phyloP scores from a whole-genome alignment of 2,888 invertebrate species.

The Brenthis hecate region DNA sequence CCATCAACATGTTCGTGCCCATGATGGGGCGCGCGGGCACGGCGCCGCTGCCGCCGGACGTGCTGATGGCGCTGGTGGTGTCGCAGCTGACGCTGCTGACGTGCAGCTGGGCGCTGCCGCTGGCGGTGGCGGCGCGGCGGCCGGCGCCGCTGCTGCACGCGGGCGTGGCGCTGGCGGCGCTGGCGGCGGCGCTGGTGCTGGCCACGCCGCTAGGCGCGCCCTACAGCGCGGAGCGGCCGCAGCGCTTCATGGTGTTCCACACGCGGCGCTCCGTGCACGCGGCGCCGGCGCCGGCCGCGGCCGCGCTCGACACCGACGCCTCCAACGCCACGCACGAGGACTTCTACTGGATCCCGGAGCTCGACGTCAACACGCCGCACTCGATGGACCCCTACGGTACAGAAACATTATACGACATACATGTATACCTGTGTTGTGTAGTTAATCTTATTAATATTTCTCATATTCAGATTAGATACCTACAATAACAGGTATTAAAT shows the following conservation, averaged over 20 bases:
- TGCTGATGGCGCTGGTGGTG: slow-evolving; percentile 62
- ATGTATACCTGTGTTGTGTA: background rate
- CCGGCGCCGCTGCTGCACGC: slow-evolving; percentile 30
- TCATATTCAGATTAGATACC: too few relatives aligned
- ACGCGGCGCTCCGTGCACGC: slow-evolving; percentile 78
- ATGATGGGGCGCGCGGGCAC: slow-evolving; percentile 90
- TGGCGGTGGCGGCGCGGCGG: slow-evolving; percentile 51
- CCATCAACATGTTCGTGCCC: slow-evolving; percentile 89
- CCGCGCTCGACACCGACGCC: slow-evolving; percentile 77
- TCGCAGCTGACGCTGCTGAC: slow-evolving; percentile 67
- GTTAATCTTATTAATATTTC: too few relatives aligned
- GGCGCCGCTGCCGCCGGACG: slow-evolving; percentile 86
- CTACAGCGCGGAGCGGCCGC: slow-evolving; percentile 84
- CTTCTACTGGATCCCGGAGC: slow-evolving; percentile 87
- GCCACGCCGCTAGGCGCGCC: slow-evolving; percentile 86
- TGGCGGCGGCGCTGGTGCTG: slow-evolving; percentile 51
- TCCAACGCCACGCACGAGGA: slow-evolving; percentile 63
- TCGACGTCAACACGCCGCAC: slow-evolving; percentile 88
- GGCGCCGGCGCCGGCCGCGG: slow-evolving; percentile 37
- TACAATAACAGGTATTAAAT: too few relatives aligned
- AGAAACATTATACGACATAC: too few relatives aligned
- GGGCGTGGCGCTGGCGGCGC: slow-evolving; percentile 37
- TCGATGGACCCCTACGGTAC: slow-evolving; percentile 49
- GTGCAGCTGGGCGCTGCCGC: slow-evolving; percentile 62
- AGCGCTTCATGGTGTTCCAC: slow-evolving; percentile 89